A percentile compares a stretch with the other conserved stretches of the same genome.
phyloP scores from a whole-genome alignment of 2,888 invertebrate species.

The Bursaphelenchus okinawaensis region DNA sequence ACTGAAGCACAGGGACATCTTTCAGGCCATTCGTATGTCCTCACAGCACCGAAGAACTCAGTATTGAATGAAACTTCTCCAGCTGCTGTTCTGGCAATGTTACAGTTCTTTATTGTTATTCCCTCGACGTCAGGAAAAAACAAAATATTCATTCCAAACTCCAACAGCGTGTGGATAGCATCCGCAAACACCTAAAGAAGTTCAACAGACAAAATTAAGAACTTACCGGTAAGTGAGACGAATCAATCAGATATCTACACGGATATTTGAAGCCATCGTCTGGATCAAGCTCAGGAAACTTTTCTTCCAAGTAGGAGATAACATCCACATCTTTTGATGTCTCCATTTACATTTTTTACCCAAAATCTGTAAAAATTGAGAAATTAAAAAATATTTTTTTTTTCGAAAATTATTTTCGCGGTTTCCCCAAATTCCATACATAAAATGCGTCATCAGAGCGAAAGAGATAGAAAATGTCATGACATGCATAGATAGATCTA shows the following conservation, averaged over 20 bases:
- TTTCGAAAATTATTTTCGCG: no score
- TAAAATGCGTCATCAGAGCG: no score
- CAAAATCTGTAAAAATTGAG: no score
- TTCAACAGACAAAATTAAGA: not conserved
- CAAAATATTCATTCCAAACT: not conserved
- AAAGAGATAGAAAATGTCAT: no score
- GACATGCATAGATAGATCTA: no score
- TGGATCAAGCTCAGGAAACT: not conserved
- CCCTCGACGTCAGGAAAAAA: not conserved
- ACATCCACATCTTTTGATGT: not conserved
- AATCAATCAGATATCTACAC: not conserved
- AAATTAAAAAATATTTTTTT: no score
- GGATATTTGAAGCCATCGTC: not conserved
- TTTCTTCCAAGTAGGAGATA: not conserved
- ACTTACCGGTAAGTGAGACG: not conserved
- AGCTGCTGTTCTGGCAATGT: not conserved
- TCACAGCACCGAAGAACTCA: slow-evolving; percentile 1
- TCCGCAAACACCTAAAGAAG: not conserved
- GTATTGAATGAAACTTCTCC: not conserved
- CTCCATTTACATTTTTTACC: no score
- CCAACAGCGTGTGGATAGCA: not conserved
- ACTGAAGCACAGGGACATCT: not conserved
- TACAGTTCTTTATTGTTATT: not conserved
- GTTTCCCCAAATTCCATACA: no score
- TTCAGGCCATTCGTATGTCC: not conserved